These are phyloP conservation scores for Andrena praecox DNA, from an alignment of 2,888 invertebrate genomes.

Conservation along the genomic window DNA sequence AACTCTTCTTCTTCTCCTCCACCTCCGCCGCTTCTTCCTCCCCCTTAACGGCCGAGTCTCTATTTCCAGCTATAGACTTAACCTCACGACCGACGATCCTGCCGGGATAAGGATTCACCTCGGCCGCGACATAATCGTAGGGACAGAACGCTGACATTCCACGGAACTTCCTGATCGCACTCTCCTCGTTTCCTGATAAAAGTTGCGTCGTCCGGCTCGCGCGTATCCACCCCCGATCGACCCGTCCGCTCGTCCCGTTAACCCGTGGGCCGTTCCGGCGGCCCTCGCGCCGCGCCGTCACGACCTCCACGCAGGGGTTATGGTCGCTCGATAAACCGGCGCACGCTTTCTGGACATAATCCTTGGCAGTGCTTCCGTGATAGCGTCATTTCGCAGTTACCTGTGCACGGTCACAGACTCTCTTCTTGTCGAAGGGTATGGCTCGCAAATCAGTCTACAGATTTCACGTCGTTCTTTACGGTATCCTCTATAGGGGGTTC, in stretches of 20 bases:
- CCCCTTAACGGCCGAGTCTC: conserved; percentile 38
- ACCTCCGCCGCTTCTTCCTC: neutral
- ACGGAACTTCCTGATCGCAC: conserved; percentile 66
- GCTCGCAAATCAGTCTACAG: no score
- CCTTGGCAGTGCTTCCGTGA: conserved; percentile 5
- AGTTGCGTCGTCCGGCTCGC: conserved; percentile 19
- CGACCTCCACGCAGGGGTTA: conserved; percentile 42
- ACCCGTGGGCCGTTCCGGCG: conserved; percentile 44
- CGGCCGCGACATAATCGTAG: conserved; percentile 70
- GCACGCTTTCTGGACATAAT: conserved; percentile 15
- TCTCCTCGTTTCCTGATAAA: conserved; percentile 64
- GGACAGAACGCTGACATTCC: conserved; percentile 70
- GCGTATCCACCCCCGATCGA: conserved; percentile 14
- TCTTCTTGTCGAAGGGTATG: no score
- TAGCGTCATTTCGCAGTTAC: conserved; percentile 27
- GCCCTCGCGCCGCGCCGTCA: conserved; percentile 25
- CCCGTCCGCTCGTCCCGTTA: conserved; percentile 59
- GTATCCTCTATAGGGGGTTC: neutral
- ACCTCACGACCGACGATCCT: conserved; percentile 74
- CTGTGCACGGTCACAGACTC: neutral
- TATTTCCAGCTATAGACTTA: conserved; percentile 69
- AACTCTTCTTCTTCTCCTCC: conserved; percentile 6
- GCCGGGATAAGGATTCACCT: conserved; percentile 72
- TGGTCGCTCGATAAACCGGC: conserved; percentile 30
- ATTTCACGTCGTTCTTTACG: no score